A percentile compares a stretch with the other conserved stretches of the same genome.
These are phyloP conservation scores for Danio aesculapii DNA, from an alignment of 2,797 vertebrate species.

Conservation along the genomic window DNA sequence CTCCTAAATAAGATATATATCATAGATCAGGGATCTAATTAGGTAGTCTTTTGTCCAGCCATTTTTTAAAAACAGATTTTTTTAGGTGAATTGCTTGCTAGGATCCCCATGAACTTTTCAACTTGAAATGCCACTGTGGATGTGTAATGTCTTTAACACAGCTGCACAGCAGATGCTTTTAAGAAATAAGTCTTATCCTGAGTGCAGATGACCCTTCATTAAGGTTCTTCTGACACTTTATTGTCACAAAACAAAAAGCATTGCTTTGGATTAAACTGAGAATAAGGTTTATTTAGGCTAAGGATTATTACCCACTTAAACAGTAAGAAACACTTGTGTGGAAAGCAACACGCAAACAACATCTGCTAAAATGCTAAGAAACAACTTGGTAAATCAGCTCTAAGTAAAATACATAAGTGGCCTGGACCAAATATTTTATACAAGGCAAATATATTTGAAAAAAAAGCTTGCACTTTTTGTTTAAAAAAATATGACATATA, in stretches of 20 bases:
- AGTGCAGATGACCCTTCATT: background rate
- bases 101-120: slow-evolving; percentile 19
- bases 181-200: slow-evolving; percentile 4
- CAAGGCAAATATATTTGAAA: too few relatives aligned
- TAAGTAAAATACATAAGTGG: background rate
- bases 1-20: too few relatives aligned
- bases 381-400: background rate
- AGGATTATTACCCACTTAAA: background rate
- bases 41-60: background rate
- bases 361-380: background rate
- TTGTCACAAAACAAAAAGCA: background rate
- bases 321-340: background rate
- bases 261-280: background rate
- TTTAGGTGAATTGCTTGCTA: background rate
- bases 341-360: background rate
- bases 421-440: too few relatives aligned
- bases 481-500: too few relatives aligned
- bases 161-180: slow-evolving; percentile 21
- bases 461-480: too few relatives aligned
- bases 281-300: background rate
- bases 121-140: slow-evolving; percentile 28
- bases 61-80: background rate
- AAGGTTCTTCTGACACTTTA: background rate
- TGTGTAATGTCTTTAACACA: slow-evolving; percentile 21
- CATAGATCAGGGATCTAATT: too few relatives aligned